Base-by-base conservation (phyloP, 2,888 invertebrate species). In the Ectobius pallidus region DNA sequence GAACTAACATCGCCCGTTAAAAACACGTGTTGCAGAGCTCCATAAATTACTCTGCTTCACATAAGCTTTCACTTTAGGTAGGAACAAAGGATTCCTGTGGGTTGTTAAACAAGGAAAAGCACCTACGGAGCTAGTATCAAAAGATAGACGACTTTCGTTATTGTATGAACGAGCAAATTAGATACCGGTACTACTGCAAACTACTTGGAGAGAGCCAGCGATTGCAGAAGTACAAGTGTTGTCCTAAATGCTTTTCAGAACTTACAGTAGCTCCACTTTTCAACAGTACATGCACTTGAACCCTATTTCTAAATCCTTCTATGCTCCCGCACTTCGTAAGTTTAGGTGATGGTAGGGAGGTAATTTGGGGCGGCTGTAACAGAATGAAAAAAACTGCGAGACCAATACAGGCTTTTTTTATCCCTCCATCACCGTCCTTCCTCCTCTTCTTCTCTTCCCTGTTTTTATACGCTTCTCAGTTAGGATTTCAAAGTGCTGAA, bases 401-500 rank as follows among this genome's bases (percentile, higher is more conserved):
- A 3, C 14, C 49, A 25, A 52, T 52, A 52, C 14, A 52, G 52
- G 11, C 25, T 7, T 52, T 52, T 52, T 52, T 25, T 25, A 25
- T 52, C 11, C 46, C 18, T 18, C 46, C 20, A n/a, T n/a, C 20
- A n/a, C n/a, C 46, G 3, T 20, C n/a, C 9, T 25, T 22, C 18
- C 20, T 20, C 18, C 49, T 49, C 49, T 20, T 49, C n/a, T 20
- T 2, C 22, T 18, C 3, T 18, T 22, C 22, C 22, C 22, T 52
- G 20, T 52, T 52, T 52, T 52, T 52, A 11, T 52, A 52, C 25
- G 22, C 52, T 9, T 6, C 14, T 25, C 52, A 25, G 25, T 18
- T 11, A 49, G 49, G 49, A 3, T 49, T 49, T 49, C 49, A 49
- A 49, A n/a, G 18, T 52, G 25, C 52, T 52, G 52, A 52, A 52